Percentiles rank a stretch among this genome's conserved stretches.
These are phyloP conservation scores for Sandelia bainsii DNA, from an alignment of 2,797 vertebrate species.

Conservation along the genomic window DNA sequence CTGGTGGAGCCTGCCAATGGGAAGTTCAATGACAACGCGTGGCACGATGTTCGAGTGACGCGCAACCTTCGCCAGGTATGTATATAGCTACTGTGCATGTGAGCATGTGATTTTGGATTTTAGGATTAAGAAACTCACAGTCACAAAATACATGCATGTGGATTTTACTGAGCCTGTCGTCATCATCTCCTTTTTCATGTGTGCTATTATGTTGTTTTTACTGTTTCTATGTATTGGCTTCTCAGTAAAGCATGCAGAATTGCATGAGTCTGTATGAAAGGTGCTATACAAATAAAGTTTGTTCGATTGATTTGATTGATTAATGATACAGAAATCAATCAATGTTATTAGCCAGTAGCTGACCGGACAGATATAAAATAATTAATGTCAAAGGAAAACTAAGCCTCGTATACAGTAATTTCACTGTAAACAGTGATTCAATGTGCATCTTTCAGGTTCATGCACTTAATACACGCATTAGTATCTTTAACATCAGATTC, in stretches of 20 bases:
- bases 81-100: neutral
- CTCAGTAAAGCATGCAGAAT: too few relatives aligned
- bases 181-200: neutral
- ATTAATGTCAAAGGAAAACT: neutral
- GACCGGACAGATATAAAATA: neutral
- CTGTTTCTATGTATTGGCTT: too few relatives aligned
- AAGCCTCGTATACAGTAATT: neutral
- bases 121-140: conserved; percentile 1
- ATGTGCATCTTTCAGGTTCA: too few relatives aligned
- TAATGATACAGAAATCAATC: too few relatives aligned
- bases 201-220: neutral
- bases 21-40: conserved; percentile 94
- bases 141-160: neutral
- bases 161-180: neutral
- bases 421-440: neutral
- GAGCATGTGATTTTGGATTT: neutral
- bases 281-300: too few relatives aligned
- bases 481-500: neutral
- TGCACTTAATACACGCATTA: neutral
- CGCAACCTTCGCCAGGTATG: conserved; percentile 96
- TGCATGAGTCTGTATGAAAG: too few relatives aligned
- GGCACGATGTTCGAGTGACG: conserved; percentile 94
- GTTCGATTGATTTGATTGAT: too few relatives aligned
- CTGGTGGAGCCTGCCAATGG: conserved; percentile 94
- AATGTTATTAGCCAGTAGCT: neutral